These are phyloP conservation scores for Hylia prasina DNA, from an alignment of 2,113 vertebrate genomes.

Conservation along the genomic window DNA sequence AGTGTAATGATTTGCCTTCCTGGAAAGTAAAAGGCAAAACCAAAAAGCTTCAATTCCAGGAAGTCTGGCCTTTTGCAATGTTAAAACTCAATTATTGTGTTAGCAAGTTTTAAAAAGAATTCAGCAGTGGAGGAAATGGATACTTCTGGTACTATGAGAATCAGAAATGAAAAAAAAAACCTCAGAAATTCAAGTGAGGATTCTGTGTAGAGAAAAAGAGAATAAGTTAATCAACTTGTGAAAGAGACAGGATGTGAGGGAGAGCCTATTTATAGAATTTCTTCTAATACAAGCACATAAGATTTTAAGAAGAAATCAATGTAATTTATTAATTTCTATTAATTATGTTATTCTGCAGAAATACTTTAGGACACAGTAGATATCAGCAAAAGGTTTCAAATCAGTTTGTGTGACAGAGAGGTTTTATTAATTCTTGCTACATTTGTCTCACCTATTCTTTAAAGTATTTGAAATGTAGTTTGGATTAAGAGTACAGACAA, in stretches of 20 bases:
- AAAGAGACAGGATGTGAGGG: background rate
- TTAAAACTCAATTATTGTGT: background rate
- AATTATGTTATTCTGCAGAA: background rate
- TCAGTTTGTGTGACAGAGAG: background rate
- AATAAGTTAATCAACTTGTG: background rate
- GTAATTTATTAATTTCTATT: background rate
- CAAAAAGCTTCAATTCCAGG: background rate
- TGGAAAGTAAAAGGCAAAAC: conserved; percentile 7
- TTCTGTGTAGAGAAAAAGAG: background rate
- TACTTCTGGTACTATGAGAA: background rate
- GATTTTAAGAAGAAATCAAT: background rate
- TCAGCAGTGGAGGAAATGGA: background rate
- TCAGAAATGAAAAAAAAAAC: background rate
- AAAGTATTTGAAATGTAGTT: background rate
- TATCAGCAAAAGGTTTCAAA: background rate
- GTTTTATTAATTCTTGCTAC: background rate
- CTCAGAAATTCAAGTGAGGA: background rate
- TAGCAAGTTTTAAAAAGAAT: background rate
- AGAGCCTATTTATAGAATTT: background rate
- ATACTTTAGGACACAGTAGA: background rate
- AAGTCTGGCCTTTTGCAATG: background rate
- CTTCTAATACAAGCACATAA: background rate
- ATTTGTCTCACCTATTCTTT: background rate
- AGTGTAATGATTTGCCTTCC: background rate
- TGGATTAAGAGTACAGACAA: background rate